Conservation (phyloP, 2,797 vertebrate genomes). For the Alosa sapidissima region DNA sequence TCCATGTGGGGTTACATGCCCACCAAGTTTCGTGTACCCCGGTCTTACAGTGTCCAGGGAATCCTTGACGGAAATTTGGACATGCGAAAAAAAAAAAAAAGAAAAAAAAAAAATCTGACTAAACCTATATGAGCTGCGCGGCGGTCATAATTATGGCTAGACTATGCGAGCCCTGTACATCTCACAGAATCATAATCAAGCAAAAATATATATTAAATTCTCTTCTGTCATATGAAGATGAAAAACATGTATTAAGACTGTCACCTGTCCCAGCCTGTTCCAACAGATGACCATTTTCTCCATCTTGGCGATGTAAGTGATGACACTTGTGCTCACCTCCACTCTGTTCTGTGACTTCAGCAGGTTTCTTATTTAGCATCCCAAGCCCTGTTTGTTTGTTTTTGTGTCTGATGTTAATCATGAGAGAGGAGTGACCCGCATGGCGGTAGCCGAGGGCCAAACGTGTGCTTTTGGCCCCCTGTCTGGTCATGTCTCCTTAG, state of each 20-base stretch:
- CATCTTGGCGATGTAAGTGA: neutral
- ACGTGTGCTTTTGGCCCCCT: conserved; percentile 62
- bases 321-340: neutral
- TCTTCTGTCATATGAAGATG: neutral
- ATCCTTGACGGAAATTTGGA: too few relatives aligned
- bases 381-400: neutral
- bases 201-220: neutral
- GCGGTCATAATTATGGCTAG: neutral
- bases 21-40: too few relatives aligned
- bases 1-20: too few relatives aligned
- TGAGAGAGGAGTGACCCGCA: conserved; percentile 72
- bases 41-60: too few relatives aligned
- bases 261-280: neutral
- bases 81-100: too few relatives aligned
- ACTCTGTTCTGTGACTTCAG: conserved; percentile 12
- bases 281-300: neutral
- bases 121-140: too few relatives aligned
- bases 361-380: conserved; percentile 5
- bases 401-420: conserved; percentile 58
- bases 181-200: neutral
- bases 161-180: neutral
- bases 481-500: conserved; percentile 49
- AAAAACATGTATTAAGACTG: conserved; percentile 8
- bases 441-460: conserved; percentile 62
- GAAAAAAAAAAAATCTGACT: too few relatives aligned